A percentile compares a stretch with the other conserved stretches of the same genome.
Evolutionary conservation across 53 echinoderm and acorn worm genomes (phyloP).

Genomic region (Zoroaster sp.): DNA sequence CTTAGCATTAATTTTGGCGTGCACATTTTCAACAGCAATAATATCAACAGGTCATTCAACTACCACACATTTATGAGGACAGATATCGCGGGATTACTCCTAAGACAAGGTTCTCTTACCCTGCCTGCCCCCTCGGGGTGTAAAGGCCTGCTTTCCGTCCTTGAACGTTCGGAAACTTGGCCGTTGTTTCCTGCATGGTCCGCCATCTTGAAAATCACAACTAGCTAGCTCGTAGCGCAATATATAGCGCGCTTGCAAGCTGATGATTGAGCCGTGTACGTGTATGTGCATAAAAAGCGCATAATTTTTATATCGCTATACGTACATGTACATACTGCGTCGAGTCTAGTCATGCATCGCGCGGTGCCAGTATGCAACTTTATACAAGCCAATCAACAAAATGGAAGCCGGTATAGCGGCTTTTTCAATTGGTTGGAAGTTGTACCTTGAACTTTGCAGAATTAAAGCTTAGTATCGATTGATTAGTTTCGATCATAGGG

Average conservation of each 20-base stretch:
- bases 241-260: background rate
- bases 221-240: background rate
- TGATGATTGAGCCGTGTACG: too few relatives aligned
- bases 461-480: too few relatives aligned
- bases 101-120: constrained; percentile 55
- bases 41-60: constrained; percentile 13
- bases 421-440: constrained; percentile 36
- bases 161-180: constrained; percentile 82
- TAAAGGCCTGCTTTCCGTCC: constrained; percentile 72
- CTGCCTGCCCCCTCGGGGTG: constrained; percentile 84
- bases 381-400: background rate
- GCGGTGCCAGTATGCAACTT: background rate
- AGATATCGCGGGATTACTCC: background rate
- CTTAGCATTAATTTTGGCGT: background rate
- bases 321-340: background rate
- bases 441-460: too few relatives aligned
- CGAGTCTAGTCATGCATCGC: background rate
- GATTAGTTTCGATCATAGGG: too few relatives aligned
- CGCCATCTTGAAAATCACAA: constrained; percentile 27
- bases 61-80: background rate
- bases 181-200: constrained; percentile 61
- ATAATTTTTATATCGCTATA: background rate
- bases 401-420: background rate
- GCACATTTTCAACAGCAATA: background rate
- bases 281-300: background rate